These are phyloP conservation scores for Sebastes vulpes DNA, from an alignment of 2,797 vertebrate genomes.

Conservation along the genomic window DNA sequence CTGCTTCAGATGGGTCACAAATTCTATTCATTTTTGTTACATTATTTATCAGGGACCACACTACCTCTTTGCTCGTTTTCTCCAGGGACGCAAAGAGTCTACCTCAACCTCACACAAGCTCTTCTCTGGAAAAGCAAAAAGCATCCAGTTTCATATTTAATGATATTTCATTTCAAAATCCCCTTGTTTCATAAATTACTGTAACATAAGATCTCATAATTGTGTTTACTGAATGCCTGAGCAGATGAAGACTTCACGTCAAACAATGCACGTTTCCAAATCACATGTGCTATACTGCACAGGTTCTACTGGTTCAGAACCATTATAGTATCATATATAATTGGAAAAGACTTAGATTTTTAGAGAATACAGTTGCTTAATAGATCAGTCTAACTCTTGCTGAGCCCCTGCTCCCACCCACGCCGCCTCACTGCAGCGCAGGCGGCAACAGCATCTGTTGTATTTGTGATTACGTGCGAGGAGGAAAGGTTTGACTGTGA, in stretches of 20 bases:
- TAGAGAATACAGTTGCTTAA: slow-evolving; percentile 23
- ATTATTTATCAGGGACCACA: slow-evolving; percentile 47
- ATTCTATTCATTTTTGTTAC: slow-evolving; percentile 50
- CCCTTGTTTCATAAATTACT: slow-evolving; percentile 5
- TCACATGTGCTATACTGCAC: not conserved
- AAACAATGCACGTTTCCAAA: not conserved
- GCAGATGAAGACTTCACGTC: slow-evolving; percentile 41
- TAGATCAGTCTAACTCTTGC: slow-evolving; percentile 15
- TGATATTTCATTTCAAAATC: slow-evolving; percentile 2
- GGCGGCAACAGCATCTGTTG: slow-evolving; percentile 44
- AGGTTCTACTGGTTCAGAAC: not conserved
- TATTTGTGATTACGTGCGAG: slow-evolving; percentile 42
- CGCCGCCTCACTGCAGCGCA: slow-evolving; percentile 29
- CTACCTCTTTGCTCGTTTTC: slow-evolving; percentile 28
- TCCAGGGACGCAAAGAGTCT: not conserved
- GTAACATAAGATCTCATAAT: not conserved
- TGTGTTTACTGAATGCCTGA: slow-evolving; percentile 47
- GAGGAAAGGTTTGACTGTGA: slow-evolving; percentile 35
- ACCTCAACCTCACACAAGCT: slow-evolving; percentile 34
- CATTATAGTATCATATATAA: not conserved
- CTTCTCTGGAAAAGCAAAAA: slow-evolving; percentile 70
- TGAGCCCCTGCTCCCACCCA: slow-evolving; percentile 23
- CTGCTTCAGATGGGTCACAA: slow-evolving; percentile 33
- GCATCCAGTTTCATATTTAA: slow-evolving; percentile 31
- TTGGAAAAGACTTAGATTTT: not conserved